Base-by-base conservation (phyloP, 2,888 invertebrate genomes). In the Tinea semifulvella region DNA sequence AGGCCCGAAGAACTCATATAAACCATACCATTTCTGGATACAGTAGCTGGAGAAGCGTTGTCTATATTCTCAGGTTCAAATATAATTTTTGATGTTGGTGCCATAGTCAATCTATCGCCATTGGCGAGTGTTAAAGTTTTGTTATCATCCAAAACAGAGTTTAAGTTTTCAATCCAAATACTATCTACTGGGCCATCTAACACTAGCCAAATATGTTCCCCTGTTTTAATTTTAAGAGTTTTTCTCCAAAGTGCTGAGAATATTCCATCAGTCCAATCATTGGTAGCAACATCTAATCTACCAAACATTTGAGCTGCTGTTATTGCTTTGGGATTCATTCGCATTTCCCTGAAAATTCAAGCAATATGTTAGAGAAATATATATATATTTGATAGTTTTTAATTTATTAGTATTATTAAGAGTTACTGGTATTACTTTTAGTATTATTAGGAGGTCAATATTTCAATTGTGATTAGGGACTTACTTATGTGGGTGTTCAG, bases 281-380 rank as follows among this genome's bases (percentile, higher is more conserved):
- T 98, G 1, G 97, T 98, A 2, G 97, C 96, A 0, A 98, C 97
- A 62, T 98, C 97, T 16, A 97, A 77, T 19, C 95, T 86, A 0
- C 98, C 98, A 65, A 98, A 98, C 98, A 98, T 98, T 82, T 98
- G 97, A 0, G 96, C 89, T 0, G 97, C 94, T 10, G 97, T 97
- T 58, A 98, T 97, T 11, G 97, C 94, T 77, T 98, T 98, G 0
- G 98, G 98, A 72, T 98, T 98, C 97, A 98, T 97, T 52, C 97
- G 83, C 95, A 97, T 95, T 82, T 98, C 97, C 52, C 91, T 88
- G 56, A 14, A 38, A 38, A 63, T 64, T 11, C 16, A n/a, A 40
- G 10, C n/a, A n/a, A 6, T 20, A n/a, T 40, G 6, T 40, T n/a
- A 5, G 7, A 20, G 8, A 38, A 17, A 17, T 5, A 11, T 38